Conservation (phyloP, 2,888 invertebrate species). For the Synanthedon formicaeformis region DNA sequence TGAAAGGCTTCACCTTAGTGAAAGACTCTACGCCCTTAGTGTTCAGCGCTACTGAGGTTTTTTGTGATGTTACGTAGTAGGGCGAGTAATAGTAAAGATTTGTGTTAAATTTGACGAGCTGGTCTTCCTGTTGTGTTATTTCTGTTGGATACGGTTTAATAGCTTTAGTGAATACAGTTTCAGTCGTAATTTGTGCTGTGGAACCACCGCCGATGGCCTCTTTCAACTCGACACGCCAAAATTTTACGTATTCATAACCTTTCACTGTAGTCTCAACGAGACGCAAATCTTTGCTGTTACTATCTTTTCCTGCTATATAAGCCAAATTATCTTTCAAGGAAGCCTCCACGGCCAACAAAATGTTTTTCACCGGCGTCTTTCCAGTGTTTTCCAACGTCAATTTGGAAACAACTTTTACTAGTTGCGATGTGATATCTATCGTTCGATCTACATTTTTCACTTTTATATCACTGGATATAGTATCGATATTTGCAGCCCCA, state of each 20-base stretch:
- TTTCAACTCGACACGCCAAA: conserved; percentile 72
- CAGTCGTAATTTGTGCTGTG: conserved; percentile 72
- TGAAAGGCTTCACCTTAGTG: conserved; percentile 84
- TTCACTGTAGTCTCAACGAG: conserved; percentile 62
- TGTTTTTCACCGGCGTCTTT: conserved; percentile 76
- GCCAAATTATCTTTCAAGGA: conserved; percentile 74
- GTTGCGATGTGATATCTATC: conserved; percentile 88
- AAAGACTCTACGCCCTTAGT: conserved; percentile 86
- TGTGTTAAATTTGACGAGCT: conserved; percentile 89
- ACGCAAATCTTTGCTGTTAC: conserved; percentile 69
- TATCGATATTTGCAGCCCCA: conserved; percentile 44
- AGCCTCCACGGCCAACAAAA: conserved; percentile 79
- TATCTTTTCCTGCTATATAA: conserved; percentile 79
- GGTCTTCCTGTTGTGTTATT: conserved; percentile 94
- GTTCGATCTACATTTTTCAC: conserved; percentile 86
- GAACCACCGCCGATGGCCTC: conserved; percentile 72
- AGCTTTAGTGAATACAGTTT: conserved; percentile 80
- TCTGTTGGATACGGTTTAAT: conserved; percentile 87
- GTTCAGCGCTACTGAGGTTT: conserved; percentile 81
- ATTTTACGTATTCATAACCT: conserved; percentile 56
- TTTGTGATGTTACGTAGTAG: conserved; percentile 84
- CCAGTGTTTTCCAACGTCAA: conserved; percentile 88
- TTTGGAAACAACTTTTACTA: conserved; percentile 85
- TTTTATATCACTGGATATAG: conserved; percentile 70
- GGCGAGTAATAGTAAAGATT: conserved; percentile 87